phyloP scores from a whole-genome alignment of 2,888 invertebrate species.

The Dexiosoma caninum region DNA sequence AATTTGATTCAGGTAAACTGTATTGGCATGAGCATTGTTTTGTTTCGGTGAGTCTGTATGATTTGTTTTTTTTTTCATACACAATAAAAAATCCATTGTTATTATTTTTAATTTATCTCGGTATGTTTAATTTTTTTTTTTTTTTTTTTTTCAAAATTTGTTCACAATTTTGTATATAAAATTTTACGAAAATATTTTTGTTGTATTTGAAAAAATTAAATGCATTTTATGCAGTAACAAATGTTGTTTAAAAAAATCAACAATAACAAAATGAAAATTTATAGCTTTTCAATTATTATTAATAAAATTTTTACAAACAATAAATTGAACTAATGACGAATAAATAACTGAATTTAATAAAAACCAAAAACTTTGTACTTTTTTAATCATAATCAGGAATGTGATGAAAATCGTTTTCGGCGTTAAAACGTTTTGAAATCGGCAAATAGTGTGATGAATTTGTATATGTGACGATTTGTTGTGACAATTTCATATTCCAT shows the following conservation, averaged over 20 bases:
- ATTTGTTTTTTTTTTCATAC: no score
- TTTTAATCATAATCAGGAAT: no score
- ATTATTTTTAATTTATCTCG: background rate
- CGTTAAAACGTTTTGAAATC: no score
- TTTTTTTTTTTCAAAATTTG: no score
- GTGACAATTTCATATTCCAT: no score
- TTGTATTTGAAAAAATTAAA: no score
- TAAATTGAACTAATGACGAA: conserved; percentile 53
- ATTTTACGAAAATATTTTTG: background rate
- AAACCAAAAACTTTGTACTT: background rate
- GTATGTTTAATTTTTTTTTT: background rate
- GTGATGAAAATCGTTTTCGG: no score
- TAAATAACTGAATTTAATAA: conserved; percentile 56
- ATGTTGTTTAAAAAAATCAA: conserved; percentile 36
- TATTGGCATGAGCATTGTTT: no score
- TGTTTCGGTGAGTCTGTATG: no score
- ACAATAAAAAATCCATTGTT: background rate
- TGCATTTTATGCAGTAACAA: conserved; percentile 56
- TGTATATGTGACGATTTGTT: no score
- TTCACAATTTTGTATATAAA: background rate
- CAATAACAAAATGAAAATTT: conserved; percentile 18
- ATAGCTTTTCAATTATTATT: conserved; percentile 55
- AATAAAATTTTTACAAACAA: conserved; percentile 32
- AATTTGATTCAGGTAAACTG: no score
- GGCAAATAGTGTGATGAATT: no score